phyloP scores from a whole-genome alignment of 2,797 vertebrate genomes.

The Hemitrygon akajei region DNA sequence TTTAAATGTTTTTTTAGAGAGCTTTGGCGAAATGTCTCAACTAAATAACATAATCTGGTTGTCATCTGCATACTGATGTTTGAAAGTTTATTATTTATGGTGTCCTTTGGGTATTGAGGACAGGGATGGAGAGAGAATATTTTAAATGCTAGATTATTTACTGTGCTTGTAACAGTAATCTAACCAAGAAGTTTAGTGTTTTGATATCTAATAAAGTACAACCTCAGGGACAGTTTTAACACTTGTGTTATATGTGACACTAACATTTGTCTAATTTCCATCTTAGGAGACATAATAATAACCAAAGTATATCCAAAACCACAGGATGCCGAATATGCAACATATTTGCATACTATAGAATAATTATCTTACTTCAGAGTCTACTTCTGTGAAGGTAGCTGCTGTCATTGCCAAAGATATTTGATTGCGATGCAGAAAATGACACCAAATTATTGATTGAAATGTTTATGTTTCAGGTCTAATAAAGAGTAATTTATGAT shows the following conservation, averaged over 20 bases:
- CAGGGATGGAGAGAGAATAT: background rate
- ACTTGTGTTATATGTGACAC: too few species aligned
- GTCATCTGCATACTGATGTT: background rate
- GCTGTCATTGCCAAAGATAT: background rate
- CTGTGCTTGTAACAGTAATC: background rate
- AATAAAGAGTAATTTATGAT: background rate
- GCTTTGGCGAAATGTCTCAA: background rate
- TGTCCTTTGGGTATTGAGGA: background rate
- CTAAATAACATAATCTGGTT: background rate
- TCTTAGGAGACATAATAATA: too few species aligned
- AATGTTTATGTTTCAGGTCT: background rate
- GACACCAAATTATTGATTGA: background rate
- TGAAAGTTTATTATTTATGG: background rate
- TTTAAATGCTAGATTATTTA: background rate
- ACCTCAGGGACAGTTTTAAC: too few species aligned
- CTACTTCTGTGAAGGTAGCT: background rate
- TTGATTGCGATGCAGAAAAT: background rate
- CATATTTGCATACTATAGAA: background rate
- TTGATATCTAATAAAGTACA: background rate
- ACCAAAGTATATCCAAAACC: too few species aligned
- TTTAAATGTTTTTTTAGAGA: background rate
- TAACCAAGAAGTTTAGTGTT: background rate
- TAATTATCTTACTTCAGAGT: background rate
- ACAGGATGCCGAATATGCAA: too few species aligned
- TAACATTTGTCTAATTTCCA: too few species aligned